A percentile compares a stretch with the other conserved stretches of the same genome.
Conservation (phyloP, 2,888 invertebrate genomes). For the Polymixis lichenea region DNA sequence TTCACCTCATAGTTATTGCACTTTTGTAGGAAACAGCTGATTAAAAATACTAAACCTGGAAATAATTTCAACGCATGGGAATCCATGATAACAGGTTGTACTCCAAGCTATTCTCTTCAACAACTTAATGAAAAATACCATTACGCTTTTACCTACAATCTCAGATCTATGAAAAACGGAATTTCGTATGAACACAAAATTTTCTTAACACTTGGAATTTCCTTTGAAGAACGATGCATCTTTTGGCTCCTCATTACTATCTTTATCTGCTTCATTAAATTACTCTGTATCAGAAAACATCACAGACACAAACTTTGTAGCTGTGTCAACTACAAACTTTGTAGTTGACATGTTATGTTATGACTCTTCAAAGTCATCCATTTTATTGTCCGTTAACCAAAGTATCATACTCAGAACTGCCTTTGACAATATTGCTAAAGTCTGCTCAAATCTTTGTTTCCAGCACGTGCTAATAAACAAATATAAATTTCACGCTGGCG, state of each 20-base stretch:
- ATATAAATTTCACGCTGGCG: neutral
- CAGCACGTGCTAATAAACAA: neutral
- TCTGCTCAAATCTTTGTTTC: neutral
- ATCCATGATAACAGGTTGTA: too few species aligned
- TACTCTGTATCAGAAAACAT: slow-evolving; percentile 16
- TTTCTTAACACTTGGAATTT: neutral
- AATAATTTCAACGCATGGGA: too few species aligned
- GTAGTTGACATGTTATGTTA: slow-evolving; percentile 9
- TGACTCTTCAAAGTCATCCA: slow-evolving; percentile 6
- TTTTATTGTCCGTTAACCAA: slow-evolving; percentile 26
- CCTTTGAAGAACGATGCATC: neutral
- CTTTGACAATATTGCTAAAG: slow-evolving; percentile 32
- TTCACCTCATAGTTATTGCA: too few species aligned
- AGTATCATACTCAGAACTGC: slow-evolving; percentile 38
- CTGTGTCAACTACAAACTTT: neutral
- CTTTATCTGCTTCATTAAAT: slow-evolving; percentile 1
- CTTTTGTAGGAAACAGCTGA: too few species aligned
- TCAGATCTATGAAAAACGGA: neutral
- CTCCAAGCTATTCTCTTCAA: neutral
- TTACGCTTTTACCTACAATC: neutral
- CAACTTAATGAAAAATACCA: neutral
- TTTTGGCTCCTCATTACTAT: neutral
- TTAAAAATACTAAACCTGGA: too few species aligned
- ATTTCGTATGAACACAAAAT: slow-evolving; percentile 2
- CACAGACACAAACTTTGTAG: slow-evolving; percentile 14